A percentile compares a stretch with the other conserved stretches of the same genome.
phyloP scores from a whole-genome alignment of 2,888 invertebrate species.

The Sinodicranocentrus sp. region DNA sequence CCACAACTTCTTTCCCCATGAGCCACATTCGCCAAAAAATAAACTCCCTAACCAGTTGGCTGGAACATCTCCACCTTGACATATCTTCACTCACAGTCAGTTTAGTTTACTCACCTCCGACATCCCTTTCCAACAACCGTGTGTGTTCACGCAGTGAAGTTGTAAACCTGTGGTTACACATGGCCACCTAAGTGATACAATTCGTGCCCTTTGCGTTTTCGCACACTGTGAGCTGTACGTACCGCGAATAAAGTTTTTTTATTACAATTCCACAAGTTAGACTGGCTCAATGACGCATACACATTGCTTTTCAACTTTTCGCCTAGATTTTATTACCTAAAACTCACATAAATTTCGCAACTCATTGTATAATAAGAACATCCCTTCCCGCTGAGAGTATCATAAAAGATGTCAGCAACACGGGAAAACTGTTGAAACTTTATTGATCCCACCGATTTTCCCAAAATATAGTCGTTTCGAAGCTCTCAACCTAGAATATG shows the following conservation, averaged over 20 bases:
- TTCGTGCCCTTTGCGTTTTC: too few species aligned
- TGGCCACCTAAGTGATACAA: too few species aligned
- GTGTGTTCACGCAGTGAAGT: too few species aligned
- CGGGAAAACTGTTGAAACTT: slow-evolving; percentile 9
- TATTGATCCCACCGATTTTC: neutral
- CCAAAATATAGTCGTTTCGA: too few species aligned
- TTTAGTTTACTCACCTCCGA: too few species aligned
- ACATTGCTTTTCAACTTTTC: neutral
- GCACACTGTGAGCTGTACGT: neutral
- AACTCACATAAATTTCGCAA: slow-evolving; percentile 9
- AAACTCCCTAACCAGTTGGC: too few species aligned
- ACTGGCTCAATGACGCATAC: too few species aligned
- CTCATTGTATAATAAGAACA: slow-evolving; percentile 2
- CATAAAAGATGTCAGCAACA: slow-evolving; percentile 11
- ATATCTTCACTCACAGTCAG: too few species aligned
- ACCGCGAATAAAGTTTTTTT: slow-evolving; percentile 6
- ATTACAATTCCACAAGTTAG: neutral
- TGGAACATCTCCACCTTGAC: too few species aligned
- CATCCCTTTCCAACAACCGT: too few species aligned
- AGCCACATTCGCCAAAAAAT: too few species aligned
- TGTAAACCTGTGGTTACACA: slow-evolving; percentile 2
- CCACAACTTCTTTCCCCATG: too few species aligned
- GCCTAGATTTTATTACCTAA: neutral
- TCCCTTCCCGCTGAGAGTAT: neutral
- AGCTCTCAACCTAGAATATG: neutral